Base-by-base conservation (phyloP, 2,888 invertebrate species). In the Oscheius sp. region DNA sequence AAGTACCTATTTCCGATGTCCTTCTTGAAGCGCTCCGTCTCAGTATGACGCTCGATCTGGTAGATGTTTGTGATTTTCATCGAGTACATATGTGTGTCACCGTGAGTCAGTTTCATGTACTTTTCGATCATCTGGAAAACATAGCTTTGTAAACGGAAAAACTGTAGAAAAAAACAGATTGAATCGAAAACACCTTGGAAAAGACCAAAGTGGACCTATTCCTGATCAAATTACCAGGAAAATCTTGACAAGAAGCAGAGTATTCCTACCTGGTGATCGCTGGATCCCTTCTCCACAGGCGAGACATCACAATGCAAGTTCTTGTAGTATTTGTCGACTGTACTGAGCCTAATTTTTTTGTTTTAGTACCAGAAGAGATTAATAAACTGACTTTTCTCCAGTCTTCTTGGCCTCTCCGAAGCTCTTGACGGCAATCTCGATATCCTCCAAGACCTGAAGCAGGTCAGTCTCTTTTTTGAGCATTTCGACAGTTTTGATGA, bases 311-410 rank as follows among this genome's bases (percentile, higher is more conserved):
- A 92, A 84, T 96, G 94, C 66, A 99, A 91, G 89, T 95, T 94
- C 73, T 93, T 92, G 90, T 97, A 99, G 90, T 96, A 94, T 29
- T 92, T 91, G 89, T 97, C 96, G 35, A 96, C 90, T 0, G 94
- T 93, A 87, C 92, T 91, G 89, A 90, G 86, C 63, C 72, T 74
- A 35, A 11, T 42, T n/a, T 60, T 37, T 33, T 21, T 21, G 21
- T 13, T 55, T 9, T 13, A 55, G 21, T 21, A 21, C 21, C 21
- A 21, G 21, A 21, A 21, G 21, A 63, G 21, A 48, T n/a, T n/a
- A 29, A 63, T 47, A 60, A 53, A 53, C 65, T 9, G 11, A 63
- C 74, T 66, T 62, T 42, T 75, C 75, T 35, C 63, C 35, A n/a
- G 70, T 65, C 42, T 50, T 60, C 62, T 77, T 73, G 50, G 72